phyloP scores from a whole-genome alignment of 2,888 invertebrate genomes.

The Plebejus anna region DNA sequence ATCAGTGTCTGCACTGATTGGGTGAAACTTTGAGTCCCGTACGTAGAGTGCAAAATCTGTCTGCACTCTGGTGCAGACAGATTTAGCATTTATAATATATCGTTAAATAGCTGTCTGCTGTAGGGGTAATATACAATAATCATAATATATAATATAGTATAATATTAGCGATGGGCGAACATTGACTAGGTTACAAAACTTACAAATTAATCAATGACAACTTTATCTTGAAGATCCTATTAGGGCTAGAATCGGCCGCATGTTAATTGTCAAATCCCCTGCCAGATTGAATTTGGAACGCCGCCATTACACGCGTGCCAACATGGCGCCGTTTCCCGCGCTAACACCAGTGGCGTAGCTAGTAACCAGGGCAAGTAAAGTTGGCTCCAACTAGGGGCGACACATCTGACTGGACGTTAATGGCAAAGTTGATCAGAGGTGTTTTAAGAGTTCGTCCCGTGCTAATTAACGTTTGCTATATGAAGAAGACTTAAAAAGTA shows the following conservation, averaged over 20 bases:
- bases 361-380: background rate
- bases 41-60: no score
- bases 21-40: no score
- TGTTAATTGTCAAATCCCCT: constrained; percentile 36
- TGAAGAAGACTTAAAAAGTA: no score
- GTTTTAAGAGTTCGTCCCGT: background rate
- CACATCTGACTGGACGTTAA: background rate
- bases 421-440: background rate
- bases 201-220: background rate
- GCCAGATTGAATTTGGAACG: constrained; percentile 49
- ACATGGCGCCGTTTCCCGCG: constrained; percentile 45
- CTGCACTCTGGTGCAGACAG: no score
- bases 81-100: no score
- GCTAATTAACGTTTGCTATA: background rate
- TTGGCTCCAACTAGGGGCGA: no score
- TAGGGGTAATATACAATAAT: no score
- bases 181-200: background rate
- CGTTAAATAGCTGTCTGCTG: no score
- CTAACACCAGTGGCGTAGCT: constrained; percentile 40
- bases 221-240: background rate
- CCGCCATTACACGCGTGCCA: constrained; percentile 54
- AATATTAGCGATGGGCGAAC: no score
- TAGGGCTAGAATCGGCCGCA: constrained; percentile 18
- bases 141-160: no score
- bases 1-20: no score